Conservation (phyloP, 2,113 vertebrate species). For the Peromyscus polionotus region DNA sequence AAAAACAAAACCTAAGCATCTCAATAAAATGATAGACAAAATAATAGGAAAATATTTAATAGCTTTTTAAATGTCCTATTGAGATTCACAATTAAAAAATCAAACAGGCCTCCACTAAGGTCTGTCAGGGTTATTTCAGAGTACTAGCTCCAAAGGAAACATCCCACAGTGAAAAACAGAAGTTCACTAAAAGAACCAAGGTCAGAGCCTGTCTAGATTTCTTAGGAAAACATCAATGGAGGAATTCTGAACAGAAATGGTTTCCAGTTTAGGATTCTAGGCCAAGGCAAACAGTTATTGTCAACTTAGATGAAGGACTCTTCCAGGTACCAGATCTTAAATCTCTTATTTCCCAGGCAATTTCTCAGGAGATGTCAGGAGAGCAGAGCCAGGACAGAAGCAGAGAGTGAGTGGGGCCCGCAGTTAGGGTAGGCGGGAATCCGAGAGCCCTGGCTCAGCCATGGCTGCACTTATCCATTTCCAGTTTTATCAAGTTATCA, state of each 20-base stretch:
- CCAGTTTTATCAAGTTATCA: not conserved
- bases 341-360: not conserved
- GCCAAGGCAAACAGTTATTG: not conserved
- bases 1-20: not conserved
- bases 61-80: not conserved
- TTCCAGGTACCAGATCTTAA: not conserved
- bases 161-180: not conserved
- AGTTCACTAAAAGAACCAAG: not conserved
- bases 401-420: not conserved
- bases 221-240: slow-evolving; percentile 1
- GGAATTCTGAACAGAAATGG: not conserved
- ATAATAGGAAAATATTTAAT: slow-evolving; percentile 16
- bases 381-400: not conserved
- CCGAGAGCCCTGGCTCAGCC: not conserved
- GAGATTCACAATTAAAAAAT: not conserved
- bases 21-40: not conserved
- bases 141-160: not conserved
- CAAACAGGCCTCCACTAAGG: not conserved
- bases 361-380: not conserved
- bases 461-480: not conserved
- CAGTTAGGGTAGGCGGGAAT: not conserved
- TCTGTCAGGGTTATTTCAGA: not conserved
- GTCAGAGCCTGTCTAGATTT: slow-evolving; percentile 7
- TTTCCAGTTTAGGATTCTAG: not conserved
- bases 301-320: not conserved